phyloP scores from a whole-genome alignment of 1,140 invertebrate genomes.

The Anoplophora glabripennis region DNA sequence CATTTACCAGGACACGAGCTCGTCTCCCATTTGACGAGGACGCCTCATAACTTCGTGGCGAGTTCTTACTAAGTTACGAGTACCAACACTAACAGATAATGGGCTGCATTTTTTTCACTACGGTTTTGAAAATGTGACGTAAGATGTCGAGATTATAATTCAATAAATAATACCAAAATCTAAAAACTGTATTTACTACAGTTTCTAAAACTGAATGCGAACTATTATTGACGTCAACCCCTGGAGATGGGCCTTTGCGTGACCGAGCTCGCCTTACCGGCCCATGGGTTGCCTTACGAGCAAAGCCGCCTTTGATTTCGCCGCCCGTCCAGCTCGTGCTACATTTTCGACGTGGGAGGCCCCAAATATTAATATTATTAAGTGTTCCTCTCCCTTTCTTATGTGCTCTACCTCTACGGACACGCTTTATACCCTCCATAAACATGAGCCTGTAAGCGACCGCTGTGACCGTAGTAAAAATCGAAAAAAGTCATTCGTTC shows the following conservation, averaged over 20 bases:
- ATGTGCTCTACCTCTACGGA: neutral
- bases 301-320: conserved; percentile 7
- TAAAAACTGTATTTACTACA: too few relatives aligned
- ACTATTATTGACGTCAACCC: too few relatives aligned
- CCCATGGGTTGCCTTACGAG: neutral
- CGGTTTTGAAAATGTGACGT: neutral
- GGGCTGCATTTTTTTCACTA: neutral
- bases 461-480: too few relatives aligned
- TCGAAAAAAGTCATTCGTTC: too few relatives aligned
- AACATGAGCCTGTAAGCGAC: neutral
- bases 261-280: neutral
- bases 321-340: conserved; percentile 4
- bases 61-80: too few relatives aligned
- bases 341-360: conserved; percentile 14
- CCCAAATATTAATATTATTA: conserved; percentile 7
- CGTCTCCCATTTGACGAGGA: neutral
- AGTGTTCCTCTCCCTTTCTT: neutral
- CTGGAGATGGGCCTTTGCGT: too few relatives aligned
- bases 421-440: neutral
- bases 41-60: neutral
- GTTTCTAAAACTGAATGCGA: too few relatives aligned
- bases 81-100: neutral
- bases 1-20: neutral
- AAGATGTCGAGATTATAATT: neutral
- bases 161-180: too few relatives aligned